These are phyloP conservation scores for Pitta sordida DNA, from an alignment of 2,113 vertebrate genomes.

Conservation along the genomic window DNA sequence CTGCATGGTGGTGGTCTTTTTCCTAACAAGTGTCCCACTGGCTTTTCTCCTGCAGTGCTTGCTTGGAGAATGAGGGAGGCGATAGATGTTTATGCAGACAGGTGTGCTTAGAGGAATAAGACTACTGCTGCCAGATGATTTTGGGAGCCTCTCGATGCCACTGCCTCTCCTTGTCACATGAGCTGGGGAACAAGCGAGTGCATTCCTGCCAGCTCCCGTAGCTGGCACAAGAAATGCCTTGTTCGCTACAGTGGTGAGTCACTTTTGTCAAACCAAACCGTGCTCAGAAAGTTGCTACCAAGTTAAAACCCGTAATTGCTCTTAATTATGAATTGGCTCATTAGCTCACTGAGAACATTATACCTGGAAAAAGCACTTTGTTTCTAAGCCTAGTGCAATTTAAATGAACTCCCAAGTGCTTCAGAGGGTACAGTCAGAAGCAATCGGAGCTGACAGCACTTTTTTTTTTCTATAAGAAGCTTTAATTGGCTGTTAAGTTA, in stretches of 20 bases:
- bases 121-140: background rate
- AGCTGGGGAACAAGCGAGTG: background rate
- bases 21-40: background rate
- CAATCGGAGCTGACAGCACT: background rate
- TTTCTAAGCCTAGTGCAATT: background rate
- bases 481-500: conserved; percentile 30
- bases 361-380: background rate
- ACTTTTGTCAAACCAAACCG: accelerated
- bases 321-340: background rate
- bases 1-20: accelerated
- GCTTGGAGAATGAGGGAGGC: background rate
- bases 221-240: too few relatives aligned
- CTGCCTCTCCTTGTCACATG: background rate
- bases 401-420: background rate
- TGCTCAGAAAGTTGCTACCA: background rate
- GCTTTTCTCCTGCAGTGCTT: background rate
- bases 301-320: background rate
- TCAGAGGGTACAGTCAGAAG: background rate
- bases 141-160: background rate
- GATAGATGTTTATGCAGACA: background rate
- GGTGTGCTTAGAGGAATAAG: too few relatives aligned
- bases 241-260: background rate
- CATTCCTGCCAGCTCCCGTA: background rate
- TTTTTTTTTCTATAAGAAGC: background rate
- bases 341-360: background rate